Evolutionary conservation across 2,113 vertebrate genomes (phyloP).

Genomic region (Zapornia atra): DNA sequence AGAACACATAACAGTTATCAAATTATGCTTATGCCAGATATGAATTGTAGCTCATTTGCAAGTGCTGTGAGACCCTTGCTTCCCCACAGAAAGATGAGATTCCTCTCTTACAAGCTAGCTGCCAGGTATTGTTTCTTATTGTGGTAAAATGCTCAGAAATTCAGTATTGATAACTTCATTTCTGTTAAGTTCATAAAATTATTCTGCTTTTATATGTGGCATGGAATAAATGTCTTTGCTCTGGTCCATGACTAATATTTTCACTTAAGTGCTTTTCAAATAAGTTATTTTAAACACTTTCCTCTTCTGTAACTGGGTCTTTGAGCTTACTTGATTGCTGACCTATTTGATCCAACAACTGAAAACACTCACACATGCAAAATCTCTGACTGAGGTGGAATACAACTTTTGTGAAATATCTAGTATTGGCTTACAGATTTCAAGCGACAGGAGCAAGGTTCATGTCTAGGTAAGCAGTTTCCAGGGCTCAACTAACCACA

Average conservation of each 20-base stretch:
- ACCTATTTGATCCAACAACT: neutral
- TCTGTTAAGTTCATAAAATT: neutral
- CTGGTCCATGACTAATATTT: neutral
- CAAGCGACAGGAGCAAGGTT: neutral
- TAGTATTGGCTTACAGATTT: neutral
- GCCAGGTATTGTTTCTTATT: constrained; percentile 3
- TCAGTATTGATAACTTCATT: neutral
- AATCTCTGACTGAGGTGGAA: neutral
- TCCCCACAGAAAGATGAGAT: constrained; percentile 13
- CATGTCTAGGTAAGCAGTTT: neutral
- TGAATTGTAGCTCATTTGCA: neutral
- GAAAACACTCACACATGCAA: neutral
- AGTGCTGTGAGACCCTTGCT: neutral
- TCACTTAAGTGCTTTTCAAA: neutral
- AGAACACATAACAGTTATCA: constrained; percentile 36
- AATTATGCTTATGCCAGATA: neutral
- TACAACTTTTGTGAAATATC: neutral
- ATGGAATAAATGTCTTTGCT: neutral
- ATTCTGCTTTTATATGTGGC: neutral
- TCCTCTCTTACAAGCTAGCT: neutral
- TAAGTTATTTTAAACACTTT: neutral
- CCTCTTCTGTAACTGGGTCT: neutral
- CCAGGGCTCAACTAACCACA: neutral
- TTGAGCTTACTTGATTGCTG: neutral
- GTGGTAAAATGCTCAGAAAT: neutral